phyloP scores from a whole-genome alignment of 2,888 invertebrate genomes.

The Thera britannica region DNA sequence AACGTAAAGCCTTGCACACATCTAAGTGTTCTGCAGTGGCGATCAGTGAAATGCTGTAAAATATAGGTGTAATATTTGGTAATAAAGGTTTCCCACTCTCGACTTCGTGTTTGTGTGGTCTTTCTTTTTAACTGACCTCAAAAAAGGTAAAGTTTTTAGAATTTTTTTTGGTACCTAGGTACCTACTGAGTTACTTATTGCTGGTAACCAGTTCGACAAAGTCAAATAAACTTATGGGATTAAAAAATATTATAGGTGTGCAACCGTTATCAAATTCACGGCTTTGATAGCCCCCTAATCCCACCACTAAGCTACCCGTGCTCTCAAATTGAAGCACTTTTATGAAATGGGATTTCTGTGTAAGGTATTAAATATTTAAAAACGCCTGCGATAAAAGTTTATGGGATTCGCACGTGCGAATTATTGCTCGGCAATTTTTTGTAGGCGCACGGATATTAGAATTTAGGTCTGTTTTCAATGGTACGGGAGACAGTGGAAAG shows the following conservation, averaged over 20 bases:
- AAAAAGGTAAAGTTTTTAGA: no score
- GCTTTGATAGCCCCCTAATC: background rate
- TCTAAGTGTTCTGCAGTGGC: no score
- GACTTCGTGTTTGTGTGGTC: no score
- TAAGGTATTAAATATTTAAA: conserved; percentile 33
- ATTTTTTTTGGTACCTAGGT: no score
- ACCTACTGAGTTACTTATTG: no score
- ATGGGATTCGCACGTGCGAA: conserved; percentile 35
- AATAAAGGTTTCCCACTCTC: no score
- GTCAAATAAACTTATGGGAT: no score
- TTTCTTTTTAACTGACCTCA: no score
- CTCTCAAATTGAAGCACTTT: conserved; percentile 17
- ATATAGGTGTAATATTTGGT: no score
- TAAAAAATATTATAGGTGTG: background rate
- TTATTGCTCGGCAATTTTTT: conserved; percentile 33
- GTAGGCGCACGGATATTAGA: conserved; percentile 33
- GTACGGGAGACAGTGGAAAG: conserved; percentile 30
- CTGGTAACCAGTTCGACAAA: no score
- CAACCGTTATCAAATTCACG: background rate
- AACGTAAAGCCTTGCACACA: no score
- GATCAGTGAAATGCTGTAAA: no score
- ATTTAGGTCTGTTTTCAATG: conserved; percentile 34
- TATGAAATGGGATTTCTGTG: conserved; percentile 26
- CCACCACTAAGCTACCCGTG: background rate
- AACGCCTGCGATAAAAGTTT: conserved; percentile 37